Base-by-base conservation (phyloP, 2,797 vertebrate species). In the Thalassophryne amazonica region DNA sequence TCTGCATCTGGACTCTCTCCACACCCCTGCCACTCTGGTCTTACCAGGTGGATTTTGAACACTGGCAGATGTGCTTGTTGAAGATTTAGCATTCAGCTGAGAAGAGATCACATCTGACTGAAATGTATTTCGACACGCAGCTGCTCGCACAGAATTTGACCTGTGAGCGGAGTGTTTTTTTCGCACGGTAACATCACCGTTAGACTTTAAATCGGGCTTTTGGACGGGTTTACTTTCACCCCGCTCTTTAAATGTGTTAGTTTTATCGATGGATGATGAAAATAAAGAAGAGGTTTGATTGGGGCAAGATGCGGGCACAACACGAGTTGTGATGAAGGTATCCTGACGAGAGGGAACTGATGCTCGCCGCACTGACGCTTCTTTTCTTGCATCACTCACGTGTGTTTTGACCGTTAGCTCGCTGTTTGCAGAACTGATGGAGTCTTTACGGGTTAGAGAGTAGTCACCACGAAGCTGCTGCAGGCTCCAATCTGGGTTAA, bases 281-380 rank as follows among this genome's bases (percentile, higher is more conserved):
- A 59, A 65, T 32, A 64, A 29, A 13, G 73, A 70, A 2, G 79
- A 41, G 20, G 68, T 67, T 1, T 12, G 21, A 18, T 51, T 81
- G 53, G 35, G 9, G 24, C 70, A 54, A 16, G 78, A 65, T 27
- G 65, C 46, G 7, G 76, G 68, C 13, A 61, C 73, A 12, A 77
- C 33, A 0, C 47, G 52, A 24, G 60, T 39, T 24, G 76, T 66
- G 61, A 85, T 82, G 78, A 92, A 92, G 3, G 88, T 91, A 41
- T 88, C 81, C 51, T 88, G 81, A 2, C 88, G 83, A 10, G 70
- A 23, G 2, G 87, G 85, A 2, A 72, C 61, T 0, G 78, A 85
- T 10, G 67, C 80, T 60, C 78, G 61, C 10, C 69, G 45, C n/a
- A 50, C 38, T 9, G 69, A 69, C 2, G 14, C 22, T 4, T 21